phyloP scores from a whole-genome alignment of 2,888 invertebrate species.

The Neuroscelio doddi region DNA sequence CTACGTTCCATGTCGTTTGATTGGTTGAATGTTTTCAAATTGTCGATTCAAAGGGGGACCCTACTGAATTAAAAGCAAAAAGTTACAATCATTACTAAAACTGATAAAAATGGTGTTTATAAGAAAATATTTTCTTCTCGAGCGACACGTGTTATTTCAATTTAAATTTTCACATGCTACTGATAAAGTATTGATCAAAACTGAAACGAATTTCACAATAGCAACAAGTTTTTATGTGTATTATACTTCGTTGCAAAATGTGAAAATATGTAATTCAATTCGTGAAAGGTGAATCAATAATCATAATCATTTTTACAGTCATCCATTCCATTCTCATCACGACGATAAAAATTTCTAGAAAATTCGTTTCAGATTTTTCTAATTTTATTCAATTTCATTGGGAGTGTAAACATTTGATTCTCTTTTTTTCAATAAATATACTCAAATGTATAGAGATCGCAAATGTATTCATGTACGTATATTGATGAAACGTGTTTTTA shows the following conservation, averaged over 20 bases:
- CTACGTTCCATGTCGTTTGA: background rate
- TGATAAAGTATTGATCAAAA: too few species aligned
- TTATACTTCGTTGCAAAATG: too few species aligned
- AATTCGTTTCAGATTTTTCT: conserved; percentile 3
- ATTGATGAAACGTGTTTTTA: conserved; percentile 26
- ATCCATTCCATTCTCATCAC: background rate
- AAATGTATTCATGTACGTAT: conserved; percentile 5
- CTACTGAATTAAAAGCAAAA: too few species aligned
- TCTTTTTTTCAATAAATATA: background rate
- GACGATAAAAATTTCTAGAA: background rate
- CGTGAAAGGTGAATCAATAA: too few species aligned
- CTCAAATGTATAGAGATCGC: background rate
- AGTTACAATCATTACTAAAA: too few species aligned
- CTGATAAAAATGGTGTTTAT: too few species aligned
- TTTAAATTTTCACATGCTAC: too few species aligned
- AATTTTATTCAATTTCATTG: background rate
- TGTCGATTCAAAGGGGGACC: too few species aligned
- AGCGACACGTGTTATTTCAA: background rate
- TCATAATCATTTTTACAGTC: background rate
- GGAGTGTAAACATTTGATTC: background rate
- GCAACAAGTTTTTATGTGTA: too few species aligned
- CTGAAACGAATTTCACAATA: too few species aligned
- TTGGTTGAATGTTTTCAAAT: background rate
- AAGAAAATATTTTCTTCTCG: background rate
- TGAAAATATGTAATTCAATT: too few species aligned